A percentile compares a stretch with the other conserved stretches of the same genome.
phyloP scores from a whole-genome alignment of 2,797 vertebrate genomes.

The Falco peregrinus region DNA sequence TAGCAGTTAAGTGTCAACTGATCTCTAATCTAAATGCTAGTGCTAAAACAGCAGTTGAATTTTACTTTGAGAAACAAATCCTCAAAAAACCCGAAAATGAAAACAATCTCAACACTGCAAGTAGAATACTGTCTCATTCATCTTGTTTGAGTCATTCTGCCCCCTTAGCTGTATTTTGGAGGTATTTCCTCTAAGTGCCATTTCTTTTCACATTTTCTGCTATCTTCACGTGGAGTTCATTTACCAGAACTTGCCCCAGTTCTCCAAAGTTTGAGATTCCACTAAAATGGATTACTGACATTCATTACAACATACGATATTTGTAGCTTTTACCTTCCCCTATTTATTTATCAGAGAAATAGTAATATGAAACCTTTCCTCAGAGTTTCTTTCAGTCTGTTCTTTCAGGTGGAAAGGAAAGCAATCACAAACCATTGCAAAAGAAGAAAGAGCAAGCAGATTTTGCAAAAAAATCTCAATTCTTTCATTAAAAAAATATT shows the following conservation, averaged over 20 bases:
- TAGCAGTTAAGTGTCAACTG: not conserved
- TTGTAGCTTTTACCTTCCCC: not conserved
- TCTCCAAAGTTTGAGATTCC: not conserved
- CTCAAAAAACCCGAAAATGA: not conserved
- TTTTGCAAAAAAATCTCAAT: not conserved
- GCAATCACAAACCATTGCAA: not conserved
- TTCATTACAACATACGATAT: not conserved
- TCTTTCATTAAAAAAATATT: not conserved
- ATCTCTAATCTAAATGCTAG: not conserved
- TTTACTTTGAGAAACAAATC: slow-evolving; percentile 3
- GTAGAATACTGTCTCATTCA: not conserved
- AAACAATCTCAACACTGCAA: not conserved
- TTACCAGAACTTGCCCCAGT: not conserved
- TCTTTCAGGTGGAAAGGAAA: not conserved
- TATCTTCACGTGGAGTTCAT: slow-evolving; percentile 13
- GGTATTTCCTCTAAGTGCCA: not conserved
- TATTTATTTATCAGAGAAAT: not conserved
- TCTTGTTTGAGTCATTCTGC: not conserved
- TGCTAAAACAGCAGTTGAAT: not conserved
- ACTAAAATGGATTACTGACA: not conserved
- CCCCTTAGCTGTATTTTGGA: slow-evolving; percentile 8
- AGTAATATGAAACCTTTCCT: not conserved
- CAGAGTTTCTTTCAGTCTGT: not conserved
- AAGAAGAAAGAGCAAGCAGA: not conserved
- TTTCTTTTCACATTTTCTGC: not conserved